Base-by-base conservation (phyloP, 2,113 vertebrate species). In the Entomyzon cyanotis region DNA sequence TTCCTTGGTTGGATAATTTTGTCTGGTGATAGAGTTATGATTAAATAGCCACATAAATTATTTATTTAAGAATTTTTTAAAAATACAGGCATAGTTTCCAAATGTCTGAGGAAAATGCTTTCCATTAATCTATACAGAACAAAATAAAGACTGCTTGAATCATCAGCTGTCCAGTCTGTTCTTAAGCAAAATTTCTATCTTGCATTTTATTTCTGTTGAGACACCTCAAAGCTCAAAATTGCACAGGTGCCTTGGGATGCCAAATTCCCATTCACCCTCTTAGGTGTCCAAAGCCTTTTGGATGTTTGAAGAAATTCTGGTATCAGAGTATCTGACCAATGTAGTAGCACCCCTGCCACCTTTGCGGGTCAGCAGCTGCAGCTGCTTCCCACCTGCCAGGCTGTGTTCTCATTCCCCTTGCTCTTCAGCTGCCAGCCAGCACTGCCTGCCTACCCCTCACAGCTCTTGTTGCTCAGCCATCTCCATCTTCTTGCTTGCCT, bases 11-110 rank as follows among this genome's bases (percentile, higher is more conserved):
- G n/a, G 50, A 64, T 90, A 70, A 76, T 84, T 93, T 65, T 71
- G 10, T 77, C n/a, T 80, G 63, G 67, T 73, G 77, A 83, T 58
- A 20, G 63, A 86, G 27, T 63, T 59, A 44, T n/a, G 52, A 85
- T 88, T 87, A 93, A 93, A 86, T 77, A 78, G 47, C 20, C 28
- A 27, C 33, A 70, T 80, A 69, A 88, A 91, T 86, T 93, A 74
- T 93, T 92, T 95, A 86, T 88, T 89, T 87, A 87, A 69, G 19
- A 71, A 47, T 58, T 35, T 87, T n/a, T 88, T 84, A 84, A 82
- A 94, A 94, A 95, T 93, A 86, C 64, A 88, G 79, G 60, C 88
- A 84, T 46, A 15, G 15, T 70, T 94, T 86, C 39, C 65, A 86
- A 83, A 68, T 16, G 10, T 60, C 47, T 82, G 24, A 84, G 50